These are phyloP conservation scores for Aurelia sp. DNA, from an alignment of 30 jellyfish, hydroid and myxozoan genomes.

Conservation along the genomic window DNA sequence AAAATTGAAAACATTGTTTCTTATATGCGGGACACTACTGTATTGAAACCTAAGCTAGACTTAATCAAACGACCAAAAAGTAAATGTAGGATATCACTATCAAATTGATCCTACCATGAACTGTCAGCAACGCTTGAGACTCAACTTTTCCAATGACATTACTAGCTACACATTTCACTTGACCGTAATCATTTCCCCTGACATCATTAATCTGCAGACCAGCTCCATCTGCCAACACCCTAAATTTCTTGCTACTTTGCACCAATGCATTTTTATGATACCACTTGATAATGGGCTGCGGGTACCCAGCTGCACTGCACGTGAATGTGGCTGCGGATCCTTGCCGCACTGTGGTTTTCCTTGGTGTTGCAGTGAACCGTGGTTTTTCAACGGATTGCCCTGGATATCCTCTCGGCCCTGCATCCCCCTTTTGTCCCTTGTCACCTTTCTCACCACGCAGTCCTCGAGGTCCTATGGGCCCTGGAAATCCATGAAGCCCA, in stretches of 20 bases:
- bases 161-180: constrained; percentile 15
- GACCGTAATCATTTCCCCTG: constrained; percentile 3
- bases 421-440: constrained; percentile 36
- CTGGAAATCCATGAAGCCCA: constrained; percentile 4
- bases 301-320: constrained; percentile 30
- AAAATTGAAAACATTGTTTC: too few relatives aligned
- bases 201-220: constrained; percentile 26
- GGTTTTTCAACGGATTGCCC: constrained; percentile 30
- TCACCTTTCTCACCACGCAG: background rate
- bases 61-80: too few relatives aligned
- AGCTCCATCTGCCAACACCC: background rate
- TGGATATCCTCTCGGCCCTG: constrained; percentile 56
- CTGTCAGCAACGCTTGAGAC: constrained; percentile 16
- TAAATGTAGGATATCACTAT: background rate
- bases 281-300: constrained; percentile 38
- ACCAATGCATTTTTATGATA: background rate
- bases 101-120: background rate
- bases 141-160: constrained; percentile 33
- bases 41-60: too few relatives aligned
- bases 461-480: constrained; percentile 1
- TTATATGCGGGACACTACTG: too few relatives aligned
- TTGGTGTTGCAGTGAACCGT: background rate
- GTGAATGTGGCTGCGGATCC: constrained; percentile 13
- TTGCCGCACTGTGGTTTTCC: background rate
- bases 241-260: background rate